Evolutionary conservation across 1,140 invertebrate genomes (phyloP).

Genomic region (Antheraea pernyi): DNA sequence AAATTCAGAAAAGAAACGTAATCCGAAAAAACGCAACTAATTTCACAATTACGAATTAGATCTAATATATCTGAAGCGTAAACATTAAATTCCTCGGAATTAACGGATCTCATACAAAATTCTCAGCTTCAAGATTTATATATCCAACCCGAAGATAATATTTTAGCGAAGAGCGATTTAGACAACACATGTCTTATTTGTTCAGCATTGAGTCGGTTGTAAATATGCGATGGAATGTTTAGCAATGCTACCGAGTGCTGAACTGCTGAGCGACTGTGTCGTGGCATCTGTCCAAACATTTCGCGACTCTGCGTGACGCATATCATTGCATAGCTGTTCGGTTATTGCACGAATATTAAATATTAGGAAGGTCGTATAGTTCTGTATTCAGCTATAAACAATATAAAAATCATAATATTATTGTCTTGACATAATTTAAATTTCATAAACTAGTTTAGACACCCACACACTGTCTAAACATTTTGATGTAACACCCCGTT

Average conservation of each 20-base stretch:
- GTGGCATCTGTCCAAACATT: constrained; percentile 70
- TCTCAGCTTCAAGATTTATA: constrained; percentile 39
- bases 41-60: not conserved
- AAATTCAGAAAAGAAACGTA: not conserved
- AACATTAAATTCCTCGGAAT: constrained; percentile 12
- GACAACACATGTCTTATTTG: constrained; percentile 60
- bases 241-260: constrained; percentile 25
- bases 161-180: constrained; percentile 47
- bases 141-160: constrained; percentile 32
- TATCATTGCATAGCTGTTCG: constrained; percentile 39
- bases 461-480: not conserved
- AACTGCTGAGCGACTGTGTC: constrained; percentile 10
- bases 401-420: not conserved
- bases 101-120: constrained; percentile 28
- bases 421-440: not conserved
- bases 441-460: not conserved
- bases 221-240: constrained; percentile 55
- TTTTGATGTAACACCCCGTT: not conserved
- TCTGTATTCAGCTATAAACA: not conserved
- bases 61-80: not conserved
- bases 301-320: constrained; percentile 32
- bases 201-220: constrained; percentile 45
- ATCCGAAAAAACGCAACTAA: not conserved
- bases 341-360: constrained; percentile 29
- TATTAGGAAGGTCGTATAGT: constrained; percentile 18